Evolutionary conservation across 2,797 vertebrate species (phyloP).

Genomic region (Phalanger gymnotis): DNA sequence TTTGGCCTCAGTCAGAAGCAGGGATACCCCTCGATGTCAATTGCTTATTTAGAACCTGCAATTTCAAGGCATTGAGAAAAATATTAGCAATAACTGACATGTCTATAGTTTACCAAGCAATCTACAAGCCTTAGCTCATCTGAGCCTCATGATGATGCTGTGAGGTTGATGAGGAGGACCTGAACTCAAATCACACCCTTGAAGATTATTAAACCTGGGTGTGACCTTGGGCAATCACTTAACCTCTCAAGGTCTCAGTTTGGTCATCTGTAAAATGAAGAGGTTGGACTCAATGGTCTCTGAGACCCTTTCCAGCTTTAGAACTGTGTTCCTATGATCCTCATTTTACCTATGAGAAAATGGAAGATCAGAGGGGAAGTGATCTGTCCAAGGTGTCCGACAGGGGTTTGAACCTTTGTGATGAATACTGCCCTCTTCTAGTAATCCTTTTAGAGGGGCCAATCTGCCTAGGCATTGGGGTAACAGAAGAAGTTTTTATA

Average conservation of each 20-base stretch:
- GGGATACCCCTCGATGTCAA: not conserved
- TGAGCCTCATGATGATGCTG: not conserved
- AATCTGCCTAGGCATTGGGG: not conserved
- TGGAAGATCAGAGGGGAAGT: not conserved
- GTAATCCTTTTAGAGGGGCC: not conserved
- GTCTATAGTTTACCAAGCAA: not conserved
- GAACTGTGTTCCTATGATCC: not conserved
- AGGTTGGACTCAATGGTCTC: not conserved
- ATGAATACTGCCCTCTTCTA: not conserved
- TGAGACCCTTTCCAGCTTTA: not conserved
- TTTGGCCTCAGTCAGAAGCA: not conserved
- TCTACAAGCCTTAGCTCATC: not conserved
- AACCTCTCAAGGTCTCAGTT: not conserved
- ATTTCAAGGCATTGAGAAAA: not conserved
- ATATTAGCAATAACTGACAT: not conserved
- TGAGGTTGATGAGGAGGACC: not conserved
- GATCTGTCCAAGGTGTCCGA: not conserved
- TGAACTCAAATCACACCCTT: not conserved
- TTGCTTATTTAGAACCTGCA: not conserved
- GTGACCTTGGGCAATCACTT: not conserved
- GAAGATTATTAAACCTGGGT: not conserved
- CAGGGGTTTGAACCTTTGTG: not conserved
- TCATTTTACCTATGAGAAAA: conserved; percentile 14
- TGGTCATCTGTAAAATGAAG: not conserved
- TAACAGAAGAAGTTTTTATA: not conserved